Evolutionary conservation across 2,113 vertebrate genomes (phyloP).

Genomic region (Limanda limanda): DNA sequence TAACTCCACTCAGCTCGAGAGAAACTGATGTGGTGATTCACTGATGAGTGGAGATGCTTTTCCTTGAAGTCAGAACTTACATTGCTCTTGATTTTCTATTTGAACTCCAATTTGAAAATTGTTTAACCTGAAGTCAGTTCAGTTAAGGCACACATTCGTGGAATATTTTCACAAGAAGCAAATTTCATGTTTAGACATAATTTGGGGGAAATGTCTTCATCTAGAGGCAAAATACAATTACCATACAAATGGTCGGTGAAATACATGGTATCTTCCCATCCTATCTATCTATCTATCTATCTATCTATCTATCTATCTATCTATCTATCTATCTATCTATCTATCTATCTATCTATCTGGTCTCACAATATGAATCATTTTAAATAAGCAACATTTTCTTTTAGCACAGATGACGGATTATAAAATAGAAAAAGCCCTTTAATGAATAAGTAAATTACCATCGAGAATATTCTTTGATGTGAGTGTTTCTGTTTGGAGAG

Average conservation of each 20-base stretch:
- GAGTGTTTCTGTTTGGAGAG: conserved; percentile 8
- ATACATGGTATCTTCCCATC: no score
- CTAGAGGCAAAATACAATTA: no score
- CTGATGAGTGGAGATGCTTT: conserved; percentile 30
- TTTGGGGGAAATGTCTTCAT: no score
- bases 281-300: neutral
- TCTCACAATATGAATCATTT: neutral
- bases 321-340: neutral
- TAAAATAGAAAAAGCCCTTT: neutral
- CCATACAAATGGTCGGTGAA: no score
- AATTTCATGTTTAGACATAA: no score
- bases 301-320: neutral
- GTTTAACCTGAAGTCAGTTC: no score
- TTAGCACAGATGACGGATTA: conserved; percentile 16
- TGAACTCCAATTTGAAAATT: neutral
- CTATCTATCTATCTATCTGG: neutral
- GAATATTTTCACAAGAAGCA: no score
- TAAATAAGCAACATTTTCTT: conserved; percentile 17
- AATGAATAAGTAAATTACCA: conserved; percentile 28
- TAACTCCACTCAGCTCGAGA: conserved; percentile 22
- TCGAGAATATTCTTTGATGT: conserved; percentile 55
- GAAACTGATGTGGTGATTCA: conserved; percentile 48
- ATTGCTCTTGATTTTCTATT: neutral
- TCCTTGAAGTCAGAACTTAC: conserved; percentile 1
- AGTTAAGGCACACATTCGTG: no score